These are phyloP conservation scores for pig (Sus scrofa) DNA, from an alignment of 2,113 vertebrate species.

Conservation along the genomic window T2T-Sscrofa CM000817.6:12010001-12010500, in stretches of 20 bases:
- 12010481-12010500: no score
- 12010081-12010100: not conserved
- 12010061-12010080: rapidly evolving
- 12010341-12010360: not conserved
- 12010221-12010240: not conserved
- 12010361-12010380: not conserved
- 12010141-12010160: not conserved
- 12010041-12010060: not conserved
- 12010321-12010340: not conserved
- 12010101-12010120: not conserved
- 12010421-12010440: not conserved
- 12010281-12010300: not conserved
- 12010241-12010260: not conserved
- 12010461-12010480: no score
- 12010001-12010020: not conserved
- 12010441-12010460: no score
- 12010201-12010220: not conserved
- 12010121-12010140: not conserved
- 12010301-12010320: not conserved
- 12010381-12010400: not conserved
- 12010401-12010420: not conserved
- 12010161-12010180: not conserved
- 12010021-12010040: rapidly evolving
- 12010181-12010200: not conserved
- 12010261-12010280: not conserved